Base-by-base conservation (phyloP, 2,797 vertebrate genomes). In the Threskiornis aethiopicus region DNA sequence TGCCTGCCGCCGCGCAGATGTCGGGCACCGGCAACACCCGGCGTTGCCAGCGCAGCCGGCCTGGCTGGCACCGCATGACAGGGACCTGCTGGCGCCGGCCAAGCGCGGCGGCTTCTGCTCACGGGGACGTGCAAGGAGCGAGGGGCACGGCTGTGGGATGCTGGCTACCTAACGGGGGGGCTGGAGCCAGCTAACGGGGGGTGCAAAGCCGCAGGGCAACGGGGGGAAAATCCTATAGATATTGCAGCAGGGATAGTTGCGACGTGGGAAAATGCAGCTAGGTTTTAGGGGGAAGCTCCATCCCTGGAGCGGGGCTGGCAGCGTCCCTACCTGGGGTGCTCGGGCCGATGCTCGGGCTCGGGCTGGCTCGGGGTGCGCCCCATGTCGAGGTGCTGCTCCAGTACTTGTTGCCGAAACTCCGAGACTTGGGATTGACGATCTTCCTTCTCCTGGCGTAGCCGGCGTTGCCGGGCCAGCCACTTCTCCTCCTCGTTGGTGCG, bases 381-480 rank as follows among this genome's bases (percentile, higher is more conserved):
- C 46, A 99, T 96, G 86, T 99, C 99, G 87, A 99, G 98, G 97
- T 99, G 99, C 97, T 99, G 99, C 96, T 99, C 99, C 95, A 99
- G 97, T 87, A 99, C 99, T 96, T 99, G 99, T 97, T 99, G 99
- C 82, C 99, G 99, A 90, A 99, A 99, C 94, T 99, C 99, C 0
- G 99, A 99, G 97, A 99, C 99, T 94, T 99, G 99, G 87, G 99
- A 99, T 75, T 99, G 99, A 44, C 99, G 98, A 87, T 99, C 99
- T 77, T 99, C 99, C 94, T 99, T 99, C 98, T 99, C 99, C 91
- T 99, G 99, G 37, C 99, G 98, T 76, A 99, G 98, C 76, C 99
- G 99, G 76, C 99, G 98, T 97, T 99, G 99, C 64, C 99, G 98
- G 0, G 99, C 99, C 98, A 99, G 97, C 99, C 99, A 99, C 92